phyloP scores from a whole-genome alignment of 2,888 invertebrate species.

The Halictus ligatus region DNA sequence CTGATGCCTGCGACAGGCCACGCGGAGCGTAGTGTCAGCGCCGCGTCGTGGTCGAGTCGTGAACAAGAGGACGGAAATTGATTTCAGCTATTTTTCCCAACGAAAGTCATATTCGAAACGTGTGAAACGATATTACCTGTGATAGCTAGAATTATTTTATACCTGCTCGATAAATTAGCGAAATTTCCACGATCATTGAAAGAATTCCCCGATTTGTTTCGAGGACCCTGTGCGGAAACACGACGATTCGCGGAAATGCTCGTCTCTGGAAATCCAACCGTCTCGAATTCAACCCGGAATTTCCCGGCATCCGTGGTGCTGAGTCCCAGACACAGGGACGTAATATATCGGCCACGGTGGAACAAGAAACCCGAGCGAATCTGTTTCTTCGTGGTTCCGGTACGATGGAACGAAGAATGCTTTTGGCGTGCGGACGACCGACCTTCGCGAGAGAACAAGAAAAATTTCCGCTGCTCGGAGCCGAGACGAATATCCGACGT shows the following conservation, averaged over 20 bases:
- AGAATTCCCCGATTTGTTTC: not conserved
- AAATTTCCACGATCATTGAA: too few relatives aligned
- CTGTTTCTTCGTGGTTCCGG: slow-evolving; percentile 30
- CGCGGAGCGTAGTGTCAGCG: too few relatives aligned
- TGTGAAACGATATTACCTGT: too few relatives aligned
- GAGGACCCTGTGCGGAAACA: not conserved
- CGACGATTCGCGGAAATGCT: not conserved
- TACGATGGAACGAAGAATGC: slow-evolving; percentile 6
- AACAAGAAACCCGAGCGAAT: slow-evolving; percentile 36
- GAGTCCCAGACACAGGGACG: not conserved
- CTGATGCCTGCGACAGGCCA: too few relatives aligned
- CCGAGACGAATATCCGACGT: slow-evolving; percentile 1
- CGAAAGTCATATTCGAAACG: too few relatives aligned
- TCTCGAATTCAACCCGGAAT: slow-evolving; percentile 24
- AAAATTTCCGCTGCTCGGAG: not conserved
- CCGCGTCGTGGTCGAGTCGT: too few relatives aligned
- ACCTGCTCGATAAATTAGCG: too few relatives aligned
- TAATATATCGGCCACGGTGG: slow-evolving; percentile 1
- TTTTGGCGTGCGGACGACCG: slow-evolving; percentile 10
- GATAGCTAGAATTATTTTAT: too few relatives aligned
- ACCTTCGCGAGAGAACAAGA: not conserved
- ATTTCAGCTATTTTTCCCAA: too few relatives aligned
- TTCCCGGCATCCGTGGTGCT: slow-evolving; percentile 24
- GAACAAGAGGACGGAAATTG: too few relatives aligned
- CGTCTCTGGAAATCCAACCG: not conserved